Percentiles rank a stretch among this genome's conserved stretches.
Evolutionary conservation across 2,888 invertebrate genomes (phyloP).

Genomic region (Eristalis tenax): DNA sequence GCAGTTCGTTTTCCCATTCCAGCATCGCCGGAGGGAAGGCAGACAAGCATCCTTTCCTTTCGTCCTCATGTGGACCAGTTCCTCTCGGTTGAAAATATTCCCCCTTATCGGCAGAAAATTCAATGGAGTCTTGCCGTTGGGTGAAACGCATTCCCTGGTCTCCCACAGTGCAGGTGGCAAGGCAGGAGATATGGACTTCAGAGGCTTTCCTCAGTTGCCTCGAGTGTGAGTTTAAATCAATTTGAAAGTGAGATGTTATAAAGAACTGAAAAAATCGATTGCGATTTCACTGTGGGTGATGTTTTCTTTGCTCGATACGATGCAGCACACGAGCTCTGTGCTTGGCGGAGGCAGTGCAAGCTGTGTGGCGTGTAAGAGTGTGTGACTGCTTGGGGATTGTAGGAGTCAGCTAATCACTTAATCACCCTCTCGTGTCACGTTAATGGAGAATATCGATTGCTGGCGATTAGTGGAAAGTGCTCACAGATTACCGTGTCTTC

Average conservation of each 20-base stretch:
- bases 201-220: background rate
- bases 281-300: background rate
- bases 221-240: background rate
- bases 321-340: background rate
- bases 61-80: background rate
- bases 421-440: background rate
- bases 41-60: background rate
- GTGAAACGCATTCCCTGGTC: background rate
- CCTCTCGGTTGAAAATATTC: background rate
- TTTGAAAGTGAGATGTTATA: background rate
- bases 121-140: background rate
- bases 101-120: background rate
- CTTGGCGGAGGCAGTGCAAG: background rate
- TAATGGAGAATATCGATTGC: background rate
- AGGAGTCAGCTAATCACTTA: background rate
- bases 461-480: background rate
- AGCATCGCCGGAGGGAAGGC: background rate
- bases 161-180: background rate
- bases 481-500: no score
- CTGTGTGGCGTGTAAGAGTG: background rate
- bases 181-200: background rate
- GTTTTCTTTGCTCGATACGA: background rate
- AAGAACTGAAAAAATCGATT: background rate
- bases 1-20: background rate
- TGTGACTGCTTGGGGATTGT: background rate